Base-by-base conservation (phyloP, 2,113 vertebrate genomes). In the Hypomesus transpacificus region DNA sequence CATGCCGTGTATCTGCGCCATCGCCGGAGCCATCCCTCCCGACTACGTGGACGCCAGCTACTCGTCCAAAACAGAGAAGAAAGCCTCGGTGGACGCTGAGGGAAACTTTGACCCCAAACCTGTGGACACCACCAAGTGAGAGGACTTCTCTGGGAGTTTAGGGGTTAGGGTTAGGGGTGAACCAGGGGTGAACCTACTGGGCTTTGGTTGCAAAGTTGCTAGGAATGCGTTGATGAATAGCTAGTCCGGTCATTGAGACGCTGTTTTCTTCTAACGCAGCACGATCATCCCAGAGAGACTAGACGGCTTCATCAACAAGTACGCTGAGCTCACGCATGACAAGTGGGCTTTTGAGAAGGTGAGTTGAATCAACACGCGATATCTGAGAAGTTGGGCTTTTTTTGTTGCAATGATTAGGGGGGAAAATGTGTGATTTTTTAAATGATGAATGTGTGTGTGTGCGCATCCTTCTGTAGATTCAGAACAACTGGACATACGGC, bases 261-360 rank as follows among this genome's bases (percentile, higher is more conserved):
- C 1, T 54, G 79, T 4, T 78, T 75, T 14, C 9, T 78, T 5
- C 59, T 60, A 58, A 68, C 34, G 51, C 73, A 98, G 95, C 31
- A 95, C 95, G 11, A 98, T 98, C 64, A 95, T 98, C 76, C 95
- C 95, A 0, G 96, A 98, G 90, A 94, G 94, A 76, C 85, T 98
- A 61, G 96, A 97, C 66, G 85, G 91, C 1, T 96, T 96, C 70
- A 96, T 96, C 75, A 97, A 98, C 89, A 97, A 91, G 86, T 97
- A 94, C 26, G 95, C 96, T 0, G 96, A 98, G 80, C 94, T 95
- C 69, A 96, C 95, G 0, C 96, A 98, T 0, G 96, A 98, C 84
- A 96, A 91, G 81, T 98, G 96, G 96, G 96, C 95, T 9, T 98
- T 97, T 58, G 96, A 97, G 84, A 96, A 95, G 94, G 96, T 95